Percentiles rank a stretch among this genome's conserved stretches.
Conservation (phyloP, 2,113 vertebrate species). For the Hepsetus odoe region DNA sequence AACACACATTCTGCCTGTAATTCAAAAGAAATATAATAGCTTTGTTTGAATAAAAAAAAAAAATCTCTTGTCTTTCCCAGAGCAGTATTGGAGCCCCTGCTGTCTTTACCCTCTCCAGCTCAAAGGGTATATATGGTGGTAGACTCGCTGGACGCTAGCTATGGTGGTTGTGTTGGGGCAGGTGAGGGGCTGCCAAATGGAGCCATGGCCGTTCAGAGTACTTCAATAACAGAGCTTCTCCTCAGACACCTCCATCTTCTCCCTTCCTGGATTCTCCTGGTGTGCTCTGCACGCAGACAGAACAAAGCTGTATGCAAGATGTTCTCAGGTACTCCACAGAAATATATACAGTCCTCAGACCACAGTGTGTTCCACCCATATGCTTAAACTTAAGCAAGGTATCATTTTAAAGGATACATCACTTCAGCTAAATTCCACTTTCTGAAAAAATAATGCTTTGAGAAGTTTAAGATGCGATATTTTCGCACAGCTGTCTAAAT, state of each 20-base stretch:
- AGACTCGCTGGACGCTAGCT: constrained; percentile 74
- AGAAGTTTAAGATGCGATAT: not conserved
- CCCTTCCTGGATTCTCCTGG: constrained; percentile 79
- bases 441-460: not conserved
- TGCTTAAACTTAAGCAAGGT: not conserved
- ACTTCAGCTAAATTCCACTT: not conserved
- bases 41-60: constrained; percentile 9
- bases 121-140: constrained; percentile 77
- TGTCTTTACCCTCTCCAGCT: constrained; percentile 72
- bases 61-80: constrained; percentile 56
- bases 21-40: not conserved
- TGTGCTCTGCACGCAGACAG: constrained; percentile 78
- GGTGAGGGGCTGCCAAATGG: constrained; percentile 27
- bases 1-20: not conserved
- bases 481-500: not conserved
- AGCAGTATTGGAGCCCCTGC: constrained; percentile 74
- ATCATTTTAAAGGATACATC: not conserved
- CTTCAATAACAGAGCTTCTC: constrained; percentile 75
- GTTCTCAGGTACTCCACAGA: constrained; percentile 74
- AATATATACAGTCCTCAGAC: not conserved
- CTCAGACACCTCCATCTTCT: constrained; percentile 74
- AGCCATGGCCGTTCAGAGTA: constrained; percentile 38
- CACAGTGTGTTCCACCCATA: not conserved
- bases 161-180: constrained; percentile 29
- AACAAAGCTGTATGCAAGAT: constrained; percentile 76